Percentiles rank a stretch among this genome's conserved stretches.
Conservation (phyloP, 2,797 vertebrate genomes). For the Poliocrania exsul region DNA sequence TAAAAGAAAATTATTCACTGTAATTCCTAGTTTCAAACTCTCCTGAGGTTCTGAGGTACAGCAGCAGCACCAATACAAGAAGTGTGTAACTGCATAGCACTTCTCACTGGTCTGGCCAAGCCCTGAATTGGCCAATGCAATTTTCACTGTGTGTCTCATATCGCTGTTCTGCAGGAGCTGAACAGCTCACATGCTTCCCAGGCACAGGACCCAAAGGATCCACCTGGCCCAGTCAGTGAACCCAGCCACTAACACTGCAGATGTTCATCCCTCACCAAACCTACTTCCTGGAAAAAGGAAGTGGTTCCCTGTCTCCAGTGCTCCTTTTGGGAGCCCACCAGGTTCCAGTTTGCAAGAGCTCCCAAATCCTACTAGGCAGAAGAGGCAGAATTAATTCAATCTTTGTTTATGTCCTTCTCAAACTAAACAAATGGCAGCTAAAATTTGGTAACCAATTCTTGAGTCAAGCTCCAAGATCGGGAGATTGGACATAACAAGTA, state of each 20-base stretch:
- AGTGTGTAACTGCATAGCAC: accelerated
- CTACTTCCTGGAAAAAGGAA: not conserved
- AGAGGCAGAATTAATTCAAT: not conserved
- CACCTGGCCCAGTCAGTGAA: not conserved
- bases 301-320: not conserved
- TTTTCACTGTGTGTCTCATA: not conserved
- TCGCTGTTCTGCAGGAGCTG: not conserved
- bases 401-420: not conserved
- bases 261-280: not conserved
- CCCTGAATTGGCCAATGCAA: not conserved
- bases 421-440: not conserved
- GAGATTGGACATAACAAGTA: not conserved
- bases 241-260: not conserved
- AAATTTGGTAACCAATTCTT: not conserved
- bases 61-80: not conserved
- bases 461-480: not conserved
- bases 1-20: not conserved
- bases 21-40: not conserved
- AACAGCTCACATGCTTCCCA: not conserved
- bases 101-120: not conserved
- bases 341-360: not conserved
- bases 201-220: not conserved
- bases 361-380: not conserved
- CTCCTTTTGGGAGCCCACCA: not conserved
- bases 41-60: not conserved